A percentile compares a stretch with the other conserved stretches of the same genome.
These are phyloP conservation scores for Drosophila tropicalis DNA, from an alignment of 1,140 invertebrate species.

Conservation along the genomic window DNA sequence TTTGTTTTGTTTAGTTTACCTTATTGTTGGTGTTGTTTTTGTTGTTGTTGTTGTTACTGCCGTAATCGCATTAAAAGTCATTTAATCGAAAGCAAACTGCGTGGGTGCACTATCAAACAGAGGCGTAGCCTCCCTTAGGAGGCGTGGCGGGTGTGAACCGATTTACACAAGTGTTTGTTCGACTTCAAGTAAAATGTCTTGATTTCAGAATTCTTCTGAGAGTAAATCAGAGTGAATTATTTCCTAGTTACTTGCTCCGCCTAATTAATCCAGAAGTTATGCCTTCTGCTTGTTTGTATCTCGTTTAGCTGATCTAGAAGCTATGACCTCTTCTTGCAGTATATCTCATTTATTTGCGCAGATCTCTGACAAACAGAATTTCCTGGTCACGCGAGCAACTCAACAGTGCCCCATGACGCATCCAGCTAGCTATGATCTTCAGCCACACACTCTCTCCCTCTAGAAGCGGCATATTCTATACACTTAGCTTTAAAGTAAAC, in stretches of 20 bases:
- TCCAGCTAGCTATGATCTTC: background rate
- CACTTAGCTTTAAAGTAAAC: background rate
- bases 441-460: too few species aligned
- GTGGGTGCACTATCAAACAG: constrained; percentile 21
- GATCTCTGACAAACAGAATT: background rate
- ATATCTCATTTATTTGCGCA: background rate
- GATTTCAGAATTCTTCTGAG: too few species aligned
- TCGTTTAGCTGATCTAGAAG: too few species aligned
- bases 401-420: background rate
- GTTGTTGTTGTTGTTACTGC: constrained; percentile 32
- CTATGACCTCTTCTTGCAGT: too few species aligned
- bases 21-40: constrained; percentile 29
- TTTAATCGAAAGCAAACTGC: constrained; percentile 74
- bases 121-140: background rate
- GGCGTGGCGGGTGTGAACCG: background rate
- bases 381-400: background rate
- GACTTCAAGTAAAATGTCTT: too few species aligned
- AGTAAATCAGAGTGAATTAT: background rate
- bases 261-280: background rate
- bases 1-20: background rate
- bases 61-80: constrained; percentile 80
- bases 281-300: too few species aligned
- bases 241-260: background rate
- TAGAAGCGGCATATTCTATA: too few species aligned
- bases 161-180: background rate